phyloP scores from a whole-genome alignment of 2,113 vertebrate genomes.

The Paraplagusia blochii region DNA sequence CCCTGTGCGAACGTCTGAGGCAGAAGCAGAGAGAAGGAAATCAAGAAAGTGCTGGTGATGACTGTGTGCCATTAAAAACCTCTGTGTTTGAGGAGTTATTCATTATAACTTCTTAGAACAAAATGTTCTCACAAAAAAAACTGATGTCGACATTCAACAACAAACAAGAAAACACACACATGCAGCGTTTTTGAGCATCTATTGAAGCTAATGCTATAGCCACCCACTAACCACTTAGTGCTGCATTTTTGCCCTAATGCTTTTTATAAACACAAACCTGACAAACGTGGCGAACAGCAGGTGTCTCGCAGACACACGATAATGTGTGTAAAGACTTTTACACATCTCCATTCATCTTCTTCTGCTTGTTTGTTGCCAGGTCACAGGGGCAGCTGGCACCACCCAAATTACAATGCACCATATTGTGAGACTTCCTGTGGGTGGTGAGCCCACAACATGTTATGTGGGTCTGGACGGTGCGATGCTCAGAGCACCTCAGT shows the following conservation, averaged over 20 bases:
- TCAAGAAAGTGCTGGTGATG: not conserved
- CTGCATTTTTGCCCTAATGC: constrained; percentile 42
- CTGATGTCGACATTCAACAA: not conserved
- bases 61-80: too few species aligned
- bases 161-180: not conserved
- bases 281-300: constrained; percentile 54
- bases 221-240: constrained; percentile 42
- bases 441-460: too few species aligned
- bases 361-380: too few species aligned
- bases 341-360: too few species aligned
- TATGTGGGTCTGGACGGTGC: too few species aligned
- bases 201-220: constrained; percentile 35
- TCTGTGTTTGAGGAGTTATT: too few species aligned
- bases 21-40: not conserved
- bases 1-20: constrained; percentile 42
- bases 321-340: constrained; percentile 29
- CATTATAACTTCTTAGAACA: too few species aligned
- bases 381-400: too few species aligned
- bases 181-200: constrained; percentile 19
- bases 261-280: constrained; percentile 57
- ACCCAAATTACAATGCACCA: too few species aligned
- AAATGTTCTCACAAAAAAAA: not conserved
- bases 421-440: too few species aligned
- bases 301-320: constrained; percentile 25
- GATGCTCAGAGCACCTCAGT: too few species aligned